These are phyloP conservation scores for Cryptus viduatorius DNA, from an alignment of 2,888 invertebrate species.

Conservation along the genomic window DNA sequence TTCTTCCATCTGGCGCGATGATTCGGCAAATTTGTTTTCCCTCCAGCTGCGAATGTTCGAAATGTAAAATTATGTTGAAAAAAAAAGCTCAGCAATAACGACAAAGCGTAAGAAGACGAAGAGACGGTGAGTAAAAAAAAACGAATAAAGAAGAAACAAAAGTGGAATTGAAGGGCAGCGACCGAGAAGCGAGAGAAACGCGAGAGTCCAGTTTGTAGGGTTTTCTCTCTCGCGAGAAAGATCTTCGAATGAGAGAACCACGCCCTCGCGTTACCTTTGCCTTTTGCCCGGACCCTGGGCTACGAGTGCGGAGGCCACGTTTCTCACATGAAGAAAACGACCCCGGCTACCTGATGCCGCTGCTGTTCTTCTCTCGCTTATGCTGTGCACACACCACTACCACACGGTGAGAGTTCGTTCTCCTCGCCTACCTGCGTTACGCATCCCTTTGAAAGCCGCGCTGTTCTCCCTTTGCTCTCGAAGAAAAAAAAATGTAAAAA, in stretches of 20 bases:
- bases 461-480: slow-evolving; percentile 17
- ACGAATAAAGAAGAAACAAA: slow-evolving; percentile 44
- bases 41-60: slow-evolving; percentile 12
- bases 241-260: slow-evolving; percentile 67
- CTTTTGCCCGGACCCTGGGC: slow-evolving; percentile 60
- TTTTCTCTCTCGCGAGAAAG: slow-evolving; percentile 25
- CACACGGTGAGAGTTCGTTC: slow-evolving; percentile 38
- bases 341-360: slow-evolving; percentile 69
- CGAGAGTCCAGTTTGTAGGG: slow-evolving; percentile 26
- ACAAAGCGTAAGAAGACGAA: slow-evolving; percentile 32
- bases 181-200: slow-evolving; percentile 56
- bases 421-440: slow-evolving; percentile 71
- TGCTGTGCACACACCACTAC: neutral
- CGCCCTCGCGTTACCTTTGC: slow-evolving; percentile 71
- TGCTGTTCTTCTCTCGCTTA: slow-evolving; percentile 30
- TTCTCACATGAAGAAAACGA: slow-evolving; percentile 67
- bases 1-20: slow-evolving; percentile 44
- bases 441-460: slow-evolving; percentile 54
- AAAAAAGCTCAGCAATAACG: slow-evolving; percentile 11
- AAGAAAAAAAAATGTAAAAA: slow-evolving; percentile 33
- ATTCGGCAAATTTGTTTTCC: slow-evolving; percentile 49
- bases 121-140: slow-evolving; percentile 32
- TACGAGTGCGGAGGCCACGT: slow-evolving; percentile 31
- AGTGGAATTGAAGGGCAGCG: slow-evolving; percentile 67
- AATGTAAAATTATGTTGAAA: neutral